Evolutionary conservation across 2,113 vertebrate species (phyloP), one percentile per base, ranked within the genome.

Genomic region (human): DNA sequence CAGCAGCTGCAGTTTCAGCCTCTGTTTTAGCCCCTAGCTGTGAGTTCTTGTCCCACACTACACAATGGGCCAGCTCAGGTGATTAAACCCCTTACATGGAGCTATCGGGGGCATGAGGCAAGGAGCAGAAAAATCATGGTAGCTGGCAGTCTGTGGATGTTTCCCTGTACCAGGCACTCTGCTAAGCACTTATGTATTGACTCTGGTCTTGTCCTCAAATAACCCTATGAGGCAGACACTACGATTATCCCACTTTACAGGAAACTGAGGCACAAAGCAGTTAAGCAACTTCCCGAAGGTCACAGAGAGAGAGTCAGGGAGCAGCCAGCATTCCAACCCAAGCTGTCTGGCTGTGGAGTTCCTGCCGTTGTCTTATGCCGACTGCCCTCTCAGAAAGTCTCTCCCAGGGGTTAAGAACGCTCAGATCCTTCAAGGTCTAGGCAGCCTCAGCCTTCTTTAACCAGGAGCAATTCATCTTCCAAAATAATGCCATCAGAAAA

Each of bases 111-210:
- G 3, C 18, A 17, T 11, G 13, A 2, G 27, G 23, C 27, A 0
- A 12, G 11, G 35, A 48, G 35, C 61, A 48, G 61, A 45, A 14
- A 5, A 18, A 18, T 0, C 7, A 18, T 2, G 22, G 17, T 1
- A 13, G 35, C 75, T 6, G 22, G 8, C 1, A 6, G 14, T 12
- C 20, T 6, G 0, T 0, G 5, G 66, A n/a, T 2, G 14, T 40
- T 40, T 7, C 55, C 55, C 5, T 0, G 23, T 3, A 3, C 40
- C 35, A 22, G 35, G 50, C 18, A 8, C 20, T 4, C 14, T 35
- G 38, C 10, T 7, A 17, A 57, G 73, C 3, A 0, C n/a, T 68
- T 2, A 3, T 0, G 1, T 1, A 0, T 27, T 8, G 11, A 30
- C 23, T n/a, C 73, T 30, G 1, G 25, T 32, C 78, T 66, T 55